Evolutionary conservation across 2,797 vertebrate genomes (phyloP).

Genomic region (Setipinna tenuifilis): DNA sequence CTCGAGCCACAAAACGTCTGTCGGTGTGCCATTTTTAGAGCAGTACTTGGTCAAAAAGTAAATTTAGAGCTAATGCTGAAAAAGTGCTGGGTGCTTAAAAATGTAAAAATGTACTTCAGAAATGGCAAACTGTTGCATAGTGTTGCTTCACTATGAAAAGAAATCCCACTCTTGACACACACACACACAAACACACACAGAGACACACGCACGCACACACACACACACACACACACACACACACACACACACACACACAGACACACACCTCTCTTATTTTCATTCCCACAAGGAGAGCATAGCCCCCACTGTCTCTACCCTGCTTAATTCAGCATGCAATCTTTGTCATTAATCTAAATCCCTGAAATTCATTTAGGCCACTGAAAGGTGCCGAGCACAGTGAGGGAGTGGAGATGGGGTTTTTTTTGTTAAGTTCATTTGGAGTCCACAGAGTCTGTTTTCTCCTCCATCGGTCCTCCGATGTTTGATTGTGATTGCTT

Average conservation of each 20-base stretch:
- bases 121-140: background rate
- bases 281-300: slow-evolving; percentile 27
- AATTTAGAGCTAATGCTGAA: too few relatives aligned
- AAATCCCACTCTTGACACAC: background rate
- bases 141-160: slow-evolving; percentile 19
- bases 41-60: too few relatives aligned
- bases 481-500: background rate
- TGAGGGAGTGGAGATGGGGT: slow-evolving; percentile 60
- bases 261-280: background rate
- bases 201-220: background rate
- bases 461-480: slow-evolving; percentile 43
- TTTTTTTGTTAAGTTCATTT: slow-evolving; percentile 51
- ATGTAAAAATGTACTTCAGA: too few relatives aligned
- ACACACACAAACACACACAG: background rate
- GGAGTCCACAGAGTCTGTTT: slow-evolving; percentile 38
- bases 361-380: slow-evolving; percentile 65
- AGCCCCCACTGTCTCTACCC: slow-evolving; percentile 40
- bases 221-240: background rate
- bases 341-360: slow-evolving; percentile 71
- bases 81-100: too few relatives aligned
- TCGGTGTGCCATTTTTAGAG: too few relatives aligned
- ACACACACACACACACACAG: slow-evolving; percentile 4
- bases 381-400: slow-evolving; percentile 49
- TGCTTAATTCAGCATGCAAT: slow-evolving; percentile 45
- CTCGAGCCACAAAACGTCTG: too few relatives aligned